A percentile compares a stretch with the other conserved stretches of the same genome.
Evolutionary conservation across 2,888 invertebrate genomes (phyloP).

Genomic region (Neria commutata): DNA sequence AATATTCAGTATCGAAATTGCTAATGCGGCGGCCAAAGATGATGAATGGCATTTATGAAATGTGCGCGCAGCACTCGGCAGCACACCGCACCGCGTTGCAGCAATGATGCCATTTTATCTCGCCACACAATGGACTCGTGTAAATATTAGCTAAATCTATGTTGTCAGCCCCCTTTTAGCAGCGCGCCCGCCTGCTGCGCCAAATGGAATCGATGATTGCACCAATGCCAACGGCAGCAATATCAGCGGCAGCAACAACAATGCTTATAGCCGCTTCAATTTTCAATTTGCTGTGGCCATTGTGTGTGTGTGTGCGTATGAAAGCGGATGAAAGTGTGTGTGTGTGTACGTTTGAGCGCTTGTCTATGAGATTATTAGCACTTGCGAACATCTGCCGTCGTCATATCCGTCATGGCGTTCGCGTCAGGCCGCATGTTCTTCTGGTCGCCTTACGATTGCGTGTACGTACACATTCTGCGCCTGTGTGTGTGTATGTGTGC

Average conservation of each 20-base stretch:
- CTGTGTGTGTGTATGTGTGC: no score
- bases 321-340: neutral
- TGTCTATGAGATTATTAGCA: constrained; percentile 56
- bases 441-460: neutral
- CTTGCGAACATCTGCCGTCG: constrained; percentile 51
- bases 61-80: no score
- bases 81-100: neutral
- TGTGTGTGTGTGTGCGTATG: neutral
- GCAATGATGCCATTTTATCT: constrained; percentile 1
- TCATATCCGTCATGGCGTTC: constrained; percentile 13
- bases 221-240: constrained; percentile 3
- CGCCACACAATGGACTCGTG: neutral
- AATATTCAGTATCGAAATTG: no score
- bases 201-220: neutral
- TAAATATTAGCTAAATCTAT: neutral
- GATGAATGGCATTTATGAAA: neutral
- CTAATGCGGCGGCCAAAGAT: no score
- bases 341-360: constrained; percentile 23
- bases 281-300: neutral
- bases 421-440: neutral
- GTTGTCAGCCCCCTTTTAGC: no score
- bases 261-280: neutral
- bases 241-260: constrained; percentile 9
- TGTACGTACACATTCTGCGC: neutral
- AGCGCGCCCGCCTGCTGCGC: no score